A percentile compares a stretch with the other conserved stretches of the same genome.
Evolutionary conservation across 2,888 invertebrate genomes (phyloP).

Genomic region (Mythimna loreyi): DNA sequence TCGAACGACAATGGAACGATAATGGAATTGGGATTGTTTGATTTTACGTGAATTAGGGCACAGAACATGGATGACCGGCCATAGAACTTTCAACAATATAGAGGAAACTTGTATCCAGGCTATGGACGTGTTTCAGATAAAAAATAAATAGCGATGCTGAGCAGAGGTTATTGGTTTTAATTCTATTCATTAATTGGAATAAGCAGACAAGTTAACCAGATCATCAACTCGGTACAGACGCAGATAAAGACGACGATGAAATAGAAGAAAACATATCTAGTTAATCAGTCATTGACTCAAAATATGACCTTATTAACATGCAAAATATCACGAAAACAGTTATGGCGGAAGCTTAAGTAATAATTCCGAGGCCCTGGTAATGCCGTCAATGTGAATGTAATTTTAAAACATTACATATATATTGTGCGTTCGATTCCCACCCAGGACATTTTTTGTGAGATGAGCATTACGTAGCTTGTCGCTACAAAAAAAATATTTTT

Average conservation of each 20-base stretch:
- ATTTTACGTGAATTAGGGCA: no score
- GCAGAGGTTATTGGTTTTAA: not conserved
- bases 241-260: not conserved
- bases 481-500: no score
- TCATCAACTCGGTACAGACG: not conserved
- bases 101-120: no score
- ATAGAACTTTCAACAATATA: not conserved
- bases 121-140: not conserved
- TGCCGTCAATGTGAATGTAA: not conserved
- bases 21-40: no score
- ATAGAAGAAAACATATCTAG: not conserved
- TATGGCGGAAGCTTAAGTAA: no score
- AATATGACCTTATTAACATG: not conserved
- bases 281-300: not conserved
- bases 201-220: not conserved
- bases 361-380: not conserved
- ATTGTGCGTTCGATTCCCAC: no score
- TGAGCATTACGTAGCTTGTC: no score
- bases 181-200: not conserved
- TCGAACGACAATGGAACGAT: no score
- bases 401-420: not conserved
- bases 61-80: not conserved
- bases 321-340: not conserved
- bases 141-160: not conserved
- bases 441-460: no score